Evolutionary conservation across 2,888 invertebrate genomes (phyloP).

Genomic region (Heliconius hortense): DNA sequence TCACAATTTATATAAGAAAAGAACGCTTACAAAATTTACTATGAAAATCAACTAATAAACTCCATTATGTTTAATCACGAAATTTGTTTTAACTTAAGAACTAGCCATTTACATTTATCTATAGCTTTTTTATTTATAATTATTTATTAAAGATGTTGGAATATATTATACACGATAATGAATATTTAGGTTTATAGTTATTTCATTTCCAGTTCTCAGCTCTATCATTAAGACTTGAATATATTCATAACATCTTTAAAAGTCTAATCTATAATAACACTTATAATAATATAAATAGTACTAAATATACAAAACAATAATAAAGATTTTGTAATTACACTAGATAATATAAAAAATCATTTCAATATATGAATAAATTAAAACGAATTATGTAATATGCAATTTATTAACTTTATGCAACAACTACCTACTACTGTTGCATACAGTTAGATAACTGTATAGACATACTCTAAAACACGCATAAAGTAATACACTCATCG

Average conservation of each 20-base stretch:
- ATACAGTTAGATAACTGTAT: no score
- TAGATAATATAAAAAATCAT: slow-evolving; percentile 2
- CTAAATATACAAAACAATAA: slow-evolving; percentile 18
- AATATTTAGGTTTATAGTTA: neutral
- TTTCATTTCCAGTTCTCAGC: neutral
- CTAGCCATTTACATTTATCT: neutral
- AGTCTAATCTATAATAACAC: neutral
- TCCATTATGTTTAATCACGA: neutral
- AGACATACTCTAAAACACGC: no score
- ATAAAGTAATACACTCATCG: neutral
- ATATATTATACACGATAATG: neutral
- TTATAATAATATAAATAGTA: slow-evolving; percentile 14
- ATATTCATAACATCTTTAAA: slow-evolving; percentile 15
- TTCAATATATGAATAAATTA: slow-evolving; percentile 10
- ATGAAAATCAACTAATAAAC: neutral
- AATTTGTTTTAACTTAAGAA: slow-evolving; percentile 1
- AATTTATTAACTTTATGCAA: no score
- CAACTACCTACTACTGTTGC: neutral
- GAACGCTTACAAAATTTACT: neutral
- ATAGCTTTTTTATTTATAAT: neutral
- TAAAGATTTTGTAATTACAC: neutral
- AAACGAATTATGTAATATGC: neutral
- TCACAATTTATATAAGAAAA: neutral
- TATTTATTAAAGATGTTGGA: slow-evolving; percentile 6
- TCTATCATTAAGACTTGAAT: neutral